Conservation (phyloP, 2,113 vertebrate species). For the Rhinolophus sinicus region DNA sequence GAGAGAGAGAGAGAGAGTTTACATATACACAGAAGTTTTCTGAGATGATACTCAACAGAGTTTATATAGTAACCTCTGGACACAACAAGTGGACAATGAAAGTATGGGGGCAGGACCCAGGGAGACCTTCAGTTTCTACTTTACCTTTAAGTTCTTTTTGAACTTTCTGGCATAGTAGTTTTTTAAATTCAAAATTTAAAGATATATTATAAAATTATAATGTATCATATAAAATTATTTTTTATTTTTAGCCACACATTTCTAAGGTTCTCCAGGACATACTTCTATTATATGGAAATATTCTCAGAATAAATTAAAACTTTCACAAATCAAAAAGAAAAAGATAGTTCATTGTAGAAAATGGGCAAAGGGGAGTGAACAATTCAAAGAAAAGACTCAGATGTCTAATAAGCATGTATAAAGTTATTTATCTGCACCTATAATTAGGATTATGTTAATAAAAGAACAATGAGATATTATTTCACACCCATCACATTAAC, state of each 20-base stretch:
- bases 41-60: background rate
- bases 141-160: background rate
- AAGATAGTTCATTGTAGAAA: conserved; percentile 1
- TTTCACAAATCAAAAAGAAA: background rate
- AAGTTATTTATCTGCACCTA: background rate
- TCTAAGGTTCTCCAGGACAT: background rate
- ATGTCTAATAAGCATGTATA: background rate
- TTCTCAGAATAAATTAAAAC: conserved; percentile 9
- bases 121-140: background rate
- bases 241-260: background rate
- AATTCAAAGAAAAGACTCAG: background rate
- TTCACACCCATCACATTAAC: background rate
- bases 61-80: background rate
- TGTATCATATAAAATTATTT: background rate
- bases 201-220: background rate
- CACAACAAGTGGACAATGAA: background rate
- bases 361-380: background rate
- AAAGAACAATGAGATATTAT: background rate
- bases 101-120: background rate
- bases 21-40: background rate
- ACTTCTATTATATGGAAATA: background rate
- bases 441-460: background rate
- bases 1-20: background rate
- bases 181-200: conserved; percentile 4
- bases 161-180: background rate